Evolutionary conservation across 2,888 invertebrate species (phyloP), one percentile per base, ranked within the genome.

Genomic region (Rotaria macrura): DNA sequence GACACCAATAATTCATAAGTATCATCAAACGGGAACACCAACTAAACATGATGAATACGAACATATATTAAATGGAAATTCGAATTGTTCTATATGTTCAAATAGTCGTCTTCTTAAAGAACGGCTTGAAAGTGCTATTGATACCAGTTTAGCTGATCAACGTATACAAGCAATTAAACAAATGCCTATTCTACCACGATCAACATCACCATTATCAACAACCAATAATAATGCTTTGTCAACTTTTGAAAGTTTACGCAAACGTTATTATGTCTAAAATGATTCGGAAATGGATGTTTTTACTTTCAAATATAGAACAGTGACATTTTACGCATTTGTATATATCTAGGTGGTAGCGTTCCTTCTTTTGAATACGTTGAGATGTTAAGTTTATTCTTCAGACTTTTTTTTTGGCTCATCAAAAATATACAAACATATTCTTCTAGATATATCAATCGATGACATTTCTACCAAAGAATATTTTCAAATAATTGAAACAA

Each of bases 121-220:
- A 79, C 79, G 79, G 25, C 25, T 79, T 25, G 79, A 79, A 43
- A 79, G 14, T n/a, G 79, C 79, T 9, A 79, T 79, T 43, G 79
- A 79, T 43, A 79, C 79, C 40, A 43, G 43, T 43, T 43, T 79
- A 43, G 79, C 79, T 79, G 79, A 79, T 79, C 40, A 79, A 43
- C 79, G 79, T 43, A 79, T 79, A 43, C 79, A 79, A 79, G n/a
- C 79, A 43, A 79, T 79, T 43, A 79, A 34, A 79, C 79, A 79
- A 79, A 25, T 79, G 17, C 79, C 79, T 23, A 43, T 79, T n/a
- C 20, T 40, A 43, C 43, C 79, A 25, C 23, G 40, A 79, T 7
- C 7, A 25, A 79, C 79, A 43, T 43, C 40, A 4, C 17, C 65
- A 2, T 65, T 65, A 34, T 34, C 34, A 65, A 6, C 40, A 79